A percentile compares a stretch with the other conserved stretches of the same genome.
Evolutionary conservation across 2,113 vertebrate species (phyloP).

Genomic region (Herpetotheres cachinnans): DNA sequence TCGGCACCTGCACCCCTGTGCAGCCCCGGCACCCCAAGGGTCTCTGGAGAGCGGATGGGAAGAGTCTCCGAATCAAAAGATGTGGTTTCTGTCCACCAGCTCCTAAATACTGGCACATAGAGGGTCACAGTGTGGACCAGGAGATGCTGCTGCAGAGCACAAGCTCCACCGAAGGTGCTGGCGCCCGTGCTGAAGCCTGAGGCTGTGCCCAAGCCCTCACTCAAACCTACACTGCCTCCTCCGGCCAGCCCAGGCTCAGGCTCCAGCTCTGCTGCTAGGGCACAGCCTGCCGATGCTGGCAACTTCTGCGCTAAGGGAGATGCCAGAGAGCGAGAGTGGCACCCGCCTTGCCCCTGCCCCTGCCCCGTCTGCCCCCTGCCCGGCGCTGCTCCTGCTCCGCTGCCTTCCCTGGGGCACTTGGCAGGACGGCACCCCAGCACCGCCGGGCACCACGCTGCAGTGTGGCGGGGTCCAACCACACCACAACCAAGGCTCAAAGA

Average conservation of each 20-base stretch:
- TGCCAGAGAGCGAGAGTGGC: neutral
- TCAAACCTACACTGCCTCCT: neutral
- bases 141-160: neutral
- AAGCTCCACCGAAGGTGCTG: neutral
- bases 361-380: neutral
- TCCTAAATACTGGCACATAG: neutral
- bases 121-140: neutral
- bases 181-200: neutral
- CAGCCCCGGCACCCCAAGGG: fast-evolving
- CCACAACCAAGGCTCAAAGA: neutral
- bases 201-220: neutral
- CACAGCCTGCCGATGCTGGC: fast-evolving
- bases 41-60: neutral
- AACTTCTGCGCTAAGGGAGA: neutral
- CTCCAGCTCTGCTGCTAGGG: neutral
- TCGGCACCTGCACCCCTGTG: neutral
- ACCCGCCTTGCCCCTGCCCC: neutral
- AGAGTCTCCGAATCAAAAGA: neutral
- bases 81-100: neutral
- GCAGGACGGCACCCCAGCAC: neutral
- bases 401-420: neutral
- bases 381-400: fast-evolving
- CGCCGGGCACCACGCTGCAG: fast-evolving
- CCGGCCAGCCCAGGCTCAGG: neutral
- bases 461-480: neutral